Evolutionary conservation across 2,797 vertebrate species (phyloP).

Genomic region (Peromyscus aztecus): DNA sequence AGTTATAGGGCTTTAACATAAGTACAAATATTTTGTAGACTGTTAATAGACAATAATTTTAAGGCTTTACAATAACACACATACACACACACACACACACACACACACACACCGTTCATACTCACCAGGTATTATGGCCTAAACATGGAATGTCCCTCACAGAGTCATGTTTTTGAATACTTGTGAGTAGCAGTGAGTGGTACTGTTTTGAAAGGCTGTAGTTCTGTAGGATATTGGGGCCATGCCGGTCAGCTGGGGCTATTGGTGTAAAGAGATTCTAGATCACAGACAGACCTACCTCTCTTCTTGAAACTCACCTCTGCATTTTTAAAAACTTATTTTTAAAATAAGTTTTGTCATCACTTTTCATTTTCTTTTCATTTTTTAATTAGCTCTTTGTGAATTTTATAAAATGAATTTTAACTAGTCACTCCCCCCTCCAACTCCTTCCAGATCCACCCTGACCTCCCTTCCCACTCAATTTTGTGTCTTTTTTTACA

Average conservation of each 20-base stretch:
- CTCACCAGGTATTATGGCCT: not conserved
- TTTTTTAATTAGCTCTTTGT: not conserved
- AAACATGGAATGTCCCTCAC: not conserved
- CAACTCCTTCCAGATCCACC: not conserved
- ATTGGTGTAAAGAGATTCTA: not conserved
- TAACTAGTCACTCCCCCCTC: not conserved
- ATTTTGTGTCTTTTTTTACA: not conserved
- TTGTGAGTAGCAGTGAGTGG: not conserved
- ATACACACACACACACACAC: no score
- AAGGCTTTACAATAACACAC: not conserved
- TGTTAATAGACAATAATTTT: not conserved
- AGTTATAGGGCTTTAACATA: not conserved
- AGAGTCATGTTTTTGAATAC: not conserved
- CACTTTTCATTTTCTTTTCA: not conserved
- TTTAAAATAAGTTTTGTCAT: not conserved
- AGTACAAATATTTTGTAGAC: not conserved
- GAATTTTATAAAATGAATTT: not conserved
- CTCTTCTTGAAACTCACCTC: not conserved
- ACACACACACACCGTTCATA: not conserved
- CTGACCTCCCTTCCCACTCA: not conserved
- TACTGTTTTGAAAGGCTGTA: not conserved
- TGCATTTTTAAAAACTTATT: no score
- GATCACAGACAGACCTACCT: not conserved
- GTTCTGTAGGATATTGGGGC: not conserved
- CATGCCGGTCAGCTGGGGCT: not conserved